Conservation (phyloP, 2,797 vertebrate species). For the Anomalospiza imberbis region DNA sequence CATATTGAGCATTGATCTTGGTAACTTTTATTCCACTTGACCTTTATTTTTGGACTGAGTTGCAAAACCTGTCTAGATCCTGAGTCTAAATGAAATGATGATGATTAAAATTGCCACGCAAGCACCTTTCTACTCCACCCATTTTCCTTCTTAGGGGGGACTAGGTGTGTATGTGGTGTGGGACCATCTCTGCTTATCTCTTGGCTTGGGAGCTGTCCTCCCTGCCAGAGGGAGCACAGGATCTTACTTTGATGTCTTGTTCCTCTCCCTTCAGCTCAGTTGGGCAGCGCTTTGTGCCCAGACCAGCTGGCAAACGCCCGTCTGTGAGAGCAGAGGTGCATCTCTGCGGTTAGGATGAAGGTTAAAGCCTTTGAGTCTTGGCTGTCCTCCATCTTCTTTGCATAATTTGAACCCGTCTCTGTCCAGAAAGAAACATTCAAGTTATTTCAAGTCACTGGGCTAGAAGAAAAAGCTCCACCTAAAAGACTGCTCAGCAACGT, state of each 20-base stretch:
- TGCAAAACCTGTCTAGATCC: not conserved
- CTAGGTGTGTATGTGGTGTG: not conserved
- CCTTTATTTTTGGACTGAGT: not conserved
- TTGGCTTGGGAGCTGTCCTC: not conserved
- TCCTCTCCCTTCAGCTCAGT: rapidly evolving
- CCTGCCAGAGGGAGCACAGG: not conserved
- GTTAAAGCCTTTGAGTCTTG: not conserved
- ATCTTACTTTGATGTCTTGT: not conserved
- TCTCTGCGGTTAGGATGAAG: not conserved
- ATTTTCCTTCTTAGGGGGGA: not conserved
- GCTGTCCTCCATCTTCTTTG: not conserved
- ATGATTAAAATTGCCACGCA: not conserved
- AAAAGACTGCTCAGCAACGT: rapidly evolving
- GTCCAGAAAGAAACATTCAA: not conserved
- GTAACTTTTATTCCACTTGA: not conserved
- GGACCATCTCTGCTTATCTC: not conserved
- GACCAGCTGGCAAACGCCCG: not conserved
- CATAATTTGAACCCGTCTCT: not conserved
- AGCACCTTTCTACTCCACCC: not conserved
- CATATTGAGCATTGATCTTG: not conserved
- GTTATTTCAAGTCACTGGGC: not conserved
- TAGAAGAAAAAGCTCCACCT: not conserved
- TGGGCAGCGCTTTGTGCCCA: not conserved
- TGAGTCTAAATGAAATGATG: not conserved
- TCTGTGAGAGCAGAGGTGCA: not conserved